Evolutionary conservation across 2,888 invertebrate species (phyloP).

Genomic region (Lasioglossum zephyrum): DNA sequence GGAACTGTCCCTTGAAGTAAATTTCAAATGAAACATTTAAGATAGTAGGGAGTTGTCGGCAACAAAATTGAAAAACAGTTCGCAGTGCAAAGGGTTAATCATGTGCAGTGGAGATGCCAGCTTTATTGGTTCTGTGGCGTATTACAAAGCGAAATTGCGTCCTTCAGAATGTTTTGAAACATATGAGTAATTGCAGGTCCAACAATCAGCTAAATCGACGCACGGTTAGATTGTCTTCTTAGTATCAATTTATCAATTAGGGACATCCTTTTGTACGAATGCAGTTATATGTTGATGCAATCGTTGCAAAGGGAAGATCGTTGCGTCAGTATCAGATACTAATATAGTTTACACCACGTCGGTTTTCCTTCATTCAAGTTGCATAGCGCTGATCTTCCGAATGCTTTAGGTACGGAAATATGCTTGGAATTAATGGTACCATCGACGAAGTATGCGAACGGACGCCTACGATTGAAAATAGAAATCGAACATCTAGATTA

Average conservation of each 20-base stretch:
- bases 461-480: conserved; percentile 75
- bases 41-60: no score
- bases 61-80: no score
- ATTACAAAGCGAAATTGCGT: not conserved
- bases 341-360: not conserved
- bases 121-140: not conserved
- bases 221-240: conserved; percentile 30
- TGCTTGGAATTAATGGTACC: conserved; percentile 79
- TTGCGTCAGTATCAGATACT: not conserved
- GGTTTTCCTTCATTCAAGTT: not conserved
- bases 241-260: conserved; percentile 53
- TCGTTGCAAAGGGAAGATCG: conserved; percentile 5
- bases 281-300: conserved; percentile 22
- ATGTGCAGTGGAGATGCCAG: not conserved
- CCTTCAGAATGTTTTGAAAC: conserved; percentile 16
- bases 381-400: not conserved
- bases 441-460: conserved; percentile 74
- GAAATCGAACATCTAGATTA: conserved; percentile 83
- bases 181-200: conserved; percentile 14
- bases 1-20: no score
- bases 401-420: conserved; percentile 75
- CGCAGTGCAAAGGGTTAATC: not conserved
- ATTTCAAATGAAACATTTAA: no score
- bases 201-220: conserved; percentile 46
- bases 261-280: conserved; percentile 35